Percentiles rank a stretch among this genome's conserved stretches.
phyloP scores from a whole-genome alignment of 2,113 vertebrate genomes.

The Rhinoptilus africanus region DNA sequence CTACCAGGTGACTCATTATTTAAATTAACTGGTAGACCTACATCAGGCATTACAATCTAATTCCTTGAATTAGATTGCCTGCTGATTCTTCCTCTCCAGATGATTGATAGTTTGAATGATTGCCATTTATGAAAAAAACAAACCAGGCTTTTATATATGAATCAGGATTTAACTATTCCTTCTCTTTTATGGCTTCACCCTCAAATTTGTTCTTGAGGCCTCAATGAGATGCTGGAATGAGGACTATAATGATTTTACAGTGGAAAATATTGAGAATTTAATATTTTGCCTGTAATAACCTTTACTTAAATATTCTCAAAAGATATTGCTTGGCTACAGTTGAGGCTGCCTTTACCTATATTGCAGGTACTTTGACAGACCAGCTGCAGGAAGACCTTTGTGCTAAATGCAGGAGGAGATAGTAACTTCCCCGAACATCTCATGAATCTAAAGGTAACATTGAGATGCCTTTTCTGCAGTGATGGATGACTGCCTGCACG shows the following conservation, averaged over 20 bases:
- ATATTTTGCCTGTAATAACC: background rate
- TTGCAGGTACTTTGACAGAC: background rate
- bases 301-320: background rate
- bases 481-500: background rate
- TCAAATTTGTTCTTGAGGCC: background rate
- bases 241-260: background rate
- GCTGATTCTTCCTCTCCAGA: slow-evolving; percentile 56
- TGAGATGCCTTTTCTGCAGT: background rate
- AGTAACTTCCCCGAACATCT: background rate
- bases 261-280: background rate
- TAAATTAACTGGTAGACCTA: slow-evolving; percentile 64
- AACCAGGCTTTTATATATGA: background rate
- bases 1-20: slow-evolving; percentile 71
- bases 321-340: background rate
- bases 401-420: slow-evolving; percentile 20
- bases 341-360: background rate
- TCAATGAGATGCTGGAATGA: background rate
- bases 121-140: background rate
- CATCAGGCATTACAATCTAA: slow-evolving; percentile 60
- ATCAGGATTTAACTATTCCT: background rate
- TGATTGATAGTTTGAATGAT: slow-evolving; percentile 48
- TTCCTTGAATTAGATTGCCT: slow-evolving; percentile 61
- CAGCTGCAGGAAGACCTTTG: background rate
- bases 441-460: slow-evolving; percentile 32
- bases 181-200: background rate